Evolutionary conservation across 2,797 vertebrate genomes (phyloP).

Genomic region (Ptychobarbus kaznakovi): DNA sequence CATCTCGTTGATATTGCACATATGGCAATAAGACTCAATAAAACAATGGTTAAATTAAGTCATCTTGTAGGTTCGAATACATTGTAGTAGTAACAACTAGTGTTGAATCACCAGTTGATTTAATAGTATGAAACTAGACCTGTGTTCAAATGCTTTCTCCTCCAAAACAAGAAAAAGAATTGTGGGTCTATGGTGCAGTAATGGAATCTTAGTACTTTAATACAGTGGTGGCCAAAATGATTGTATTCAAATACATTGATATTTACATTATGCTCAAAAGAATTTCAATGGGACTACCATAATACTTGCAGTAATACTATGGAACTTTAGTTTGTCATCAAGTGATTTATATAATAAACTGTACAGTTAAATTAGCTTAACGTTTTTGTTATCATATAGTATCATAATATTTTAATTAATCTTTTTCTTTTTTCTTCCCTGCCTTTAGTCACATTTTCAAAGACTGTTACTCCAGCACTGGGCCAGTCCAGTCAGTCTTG

Average conservation of each 20-base stretch:
- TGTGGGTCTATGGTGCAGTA: neutral
- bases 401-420: neutral
- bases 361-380: neutral
- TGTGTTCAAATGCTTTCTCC: neutral
- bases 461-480: slow-evolving; percentile 79
- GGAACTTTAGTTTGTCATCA: neutral
- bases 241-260: neutral
- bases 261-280: neutral
- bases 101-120: neutral
- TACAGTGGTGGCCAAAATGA: neutral
- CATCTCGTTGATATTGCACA: neutral
- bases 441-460: slow-evolving; percentile 82
- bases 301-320: neutral
- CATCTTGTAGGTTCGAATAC: neutral
- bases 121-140: neutral
- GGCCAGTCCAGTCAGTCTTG: slow-evolving; percentile 79
- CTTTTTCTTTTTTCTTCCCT: slow-evolving; percentile 48
- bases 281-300: neutral
- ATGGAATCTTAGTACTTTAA: neutral
- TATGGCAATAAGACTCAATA: neutral
- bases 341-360: neutral
- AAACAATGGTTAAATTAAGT: neutral
- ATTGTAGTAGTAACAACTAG: neutral
- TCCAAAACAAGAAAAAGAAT: neutral
- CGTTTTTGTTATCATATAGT: neutral